These are phyloP conservation scores for Theristicus caerulescens DNA, from an alignment of 2,113 vertebrate species.

Conservation along the genomic window DNA sequence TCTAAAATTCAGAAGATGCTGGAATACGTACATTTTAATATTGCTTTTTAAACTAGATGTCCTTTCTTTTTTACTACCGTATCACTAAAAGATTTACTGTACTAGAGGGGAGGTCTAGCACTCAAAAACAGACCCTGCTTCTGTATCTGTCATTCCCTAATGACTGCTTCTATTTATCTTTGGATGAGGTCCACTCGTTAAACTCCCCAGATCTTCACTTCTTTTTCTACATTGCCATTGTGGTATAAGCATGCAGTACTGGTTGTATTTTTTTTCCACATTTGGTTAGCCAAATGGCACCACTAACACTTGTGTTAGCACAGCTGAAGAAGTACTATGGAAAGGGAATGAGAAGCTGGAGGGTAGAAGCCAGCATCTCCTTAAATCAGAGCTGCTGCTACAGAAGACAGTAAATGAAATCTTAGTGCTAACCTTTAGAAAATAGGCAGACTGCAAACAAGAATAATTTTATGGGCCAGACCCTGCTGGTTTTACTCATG, in stretches of 20 bases:
- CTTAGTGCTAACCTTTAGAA: conserved; percentile 3
- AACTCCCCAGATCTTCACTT: not conserved
- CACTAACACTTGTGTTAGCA: not conserved
- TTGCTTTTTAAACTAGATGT: not conserved
- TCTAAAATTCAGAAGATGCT: not conserved
- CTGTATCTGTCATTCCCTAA: not conserved
- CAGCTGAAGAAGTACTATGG: not conserved
- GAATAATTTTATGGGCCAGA: conserved; percentile 35
- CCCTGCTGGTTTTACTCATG: conserved; percentile 15
- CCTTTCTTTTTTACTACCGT: not conserved
- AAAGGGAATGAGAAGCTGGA: not conserved
- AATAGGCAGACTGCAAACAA: conserved; percentile 45
- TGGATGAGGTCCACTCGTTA: not conserved
- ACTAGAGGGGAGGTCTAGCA: not conserved
- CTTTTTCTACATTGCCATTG: not conserved
- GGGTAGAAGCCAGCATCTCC: not conserved
- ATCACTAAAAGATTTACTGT: not conserved
- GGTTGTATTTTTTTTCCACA: not conserved
- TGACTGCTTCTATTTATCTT: conserved; percentile 14
- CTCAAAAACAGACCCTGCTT: not conserved
- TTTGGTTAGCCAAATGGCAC: not conserved
- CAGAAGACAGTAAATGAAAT: conserved; percentile 1
- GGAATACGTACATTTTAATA: not conserved
- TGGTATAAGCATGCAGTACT: not conserved
- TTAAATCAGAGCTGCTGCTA: not conserved